Evolutionary conservation across 2,797 vertebrate species (phyloP), one percentile per base, ranked within the genome.

Genomic region (Avahi laniger): DNA sequence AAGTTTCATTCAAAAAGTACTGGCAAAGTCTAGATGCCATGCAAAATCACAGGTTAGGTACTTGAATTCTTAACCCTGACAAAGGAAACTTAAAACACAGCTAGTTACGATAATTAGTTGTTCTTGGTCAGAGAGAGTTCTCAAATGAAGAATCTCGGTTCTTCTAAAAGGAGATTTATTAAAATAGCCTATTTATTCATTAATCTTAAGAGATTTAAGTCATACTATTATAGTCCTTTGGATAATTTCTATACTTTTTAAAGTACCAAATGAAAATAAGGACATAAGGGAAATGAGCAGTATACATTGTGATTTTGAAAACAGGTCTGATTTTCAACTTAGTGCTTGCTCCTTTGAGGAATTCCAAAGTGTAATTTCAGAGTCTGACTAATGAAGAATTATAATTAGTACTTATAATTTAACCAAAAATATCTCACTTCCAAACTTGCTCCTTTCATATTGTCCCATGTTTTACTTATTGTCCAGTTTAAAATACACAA

Each of bases 331-430:
- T 81, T 94, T 97, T 98, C 75, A 93, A 61, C 82, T 86, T 72
- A 54, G 69, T 1, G 3, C 75, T 93, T 70, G 2, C 78, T 96
- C 80, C 93, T 96, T 73, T 72, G 81, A 87, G 75, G 83, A 97
- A 89, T 69, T 79, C 86, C 59, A 92, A 96, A 96, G 18, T 24
- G 26, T 84, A 94, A 96, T 96, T 96, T 93, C 26, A 97, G 94
- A 97, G 95, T 59, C 81, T 81, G 63, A 72, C 75, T 93, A 80
- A 70, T 46, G 86, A 94, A 85, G 86, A 97, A 76, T 87, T 95
- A 50, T 88, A 93, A 70, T 52, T 75, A 89, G 67, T 78, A 89
- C 41, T 95, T 76, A 72, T 1, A 88, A 14, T 61, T 61, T 69
- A 14, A 96, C 63, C 28, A 50, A 93, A 93, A 91, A 61, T 0